These are phyloP conservation scores for Caenorhabditis sp. DNA, from an alignment of 2,888 invertebrate genomes.

Conservation along the genomic window DNA sequence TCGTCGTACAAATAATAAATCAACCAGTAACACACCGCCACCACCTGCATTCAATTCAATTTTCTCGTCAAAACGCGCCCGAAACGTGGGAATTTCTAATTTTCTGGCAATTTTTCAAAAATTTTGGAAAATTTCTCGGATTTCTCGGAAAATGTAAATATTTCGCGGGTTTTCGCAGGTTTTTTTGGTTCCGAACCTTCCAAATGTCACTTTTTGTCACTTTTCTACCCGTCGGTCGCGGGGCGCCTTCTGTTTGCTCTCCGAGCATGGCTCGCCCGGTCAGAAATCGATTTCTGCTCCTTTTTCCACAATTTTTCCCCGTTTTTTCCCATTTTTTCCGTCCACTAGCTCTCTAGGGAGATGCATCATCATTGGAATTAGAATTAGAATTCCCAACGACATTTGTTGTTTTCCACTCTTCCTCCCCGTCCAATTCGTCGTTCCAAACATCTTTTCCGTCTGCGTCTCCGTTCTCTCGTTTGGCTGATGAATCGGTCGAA, in stretches of 20 bases:
- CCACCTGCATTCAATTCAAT: slow-evolving; percentile 30
- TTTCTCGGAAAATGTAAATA: too few species aligned
- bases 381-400: slow-evolving; percentile 45
- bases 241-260: background rate
- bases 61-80: slow-evolving; percentile 35
- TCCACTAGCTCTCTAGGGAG: too few species aligned
- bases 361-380: background rate
- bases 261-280: background rate
- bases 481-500: background rate
- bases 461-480: background rate
- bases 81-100: background rate
- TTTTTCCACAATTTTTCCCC: too few species aligned
- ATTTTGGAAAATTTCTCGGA: background rate
- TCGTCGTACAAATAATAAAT: slow-evolving; percentile 53
- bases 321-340: too few species aligned
- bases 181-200: background rate
- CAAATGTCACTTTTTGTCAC: slow-evolving; percentile 6
- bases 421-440: background rate
- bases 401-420: background rate
- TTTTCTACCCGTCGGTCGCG: background rate
- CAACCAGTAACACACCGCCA: slow-evolving; percentile 6
- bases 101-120: background rate
- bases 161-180: too few species aligned
- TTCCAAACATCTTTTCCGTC: background rate
- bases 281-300: slow-evolving; percentile 1